phyloP scores from a whole-genome alignment of 92 coral and sea anemone species.

The Porites lobata region DNA sequence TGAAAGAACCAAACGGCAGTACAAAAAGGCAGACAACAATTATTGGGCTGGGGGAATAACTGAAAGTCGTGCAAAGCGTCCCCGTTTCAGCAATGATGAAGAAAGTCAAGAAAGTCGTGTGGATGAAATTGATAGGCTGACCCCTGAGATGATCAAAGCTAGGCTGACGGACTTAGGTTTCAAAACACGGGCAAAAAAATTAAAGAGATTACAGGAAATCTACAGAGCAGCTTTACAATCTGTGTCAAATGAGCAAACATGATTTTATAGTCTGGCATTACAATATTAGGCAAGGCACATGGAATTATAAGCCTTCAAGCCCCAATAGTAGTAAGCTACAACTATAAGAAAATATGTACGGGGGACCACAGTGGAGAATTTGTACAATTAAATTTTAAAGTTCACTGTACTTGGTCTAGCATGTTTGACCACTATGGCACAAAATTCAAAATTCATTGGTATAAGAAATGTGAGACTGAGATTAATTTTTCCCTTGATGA shows the following conservation, averaged over 20 bases:
- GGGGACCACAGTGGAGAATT: no score
- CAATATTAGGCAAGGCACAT: no score
- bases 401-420: no score
- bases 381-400: no score
- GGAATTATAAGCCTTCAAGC: no score
- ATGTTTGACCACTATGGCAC: no score
- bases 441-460: no score
- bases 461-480: no score
- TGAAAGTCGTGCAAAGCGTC: slow-evolving; percentile 49
- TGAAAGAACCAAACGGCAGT: slow-evolving; percentile 57
- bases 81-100: slow-evolving; percentile 21
- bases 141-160: slow-evolving; percentile 30
- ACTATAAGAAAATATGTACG: no score
- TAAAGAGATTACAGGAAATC: slow-evolving; percentile 46
- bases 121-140: slow-evolving; percentile 16
- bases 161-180: slow-evolving; percentile 50
- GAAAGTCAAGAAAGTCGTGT: background rate
- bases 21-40: slow-evolving; percentile 38
- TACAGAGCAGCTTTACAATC: slow-evolving; percentile 34
- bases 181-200: slow-evolving; percentile 53
- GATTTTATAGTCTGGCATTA: background rate
- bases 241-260: background rate
- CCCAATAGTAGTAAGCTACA: no score
- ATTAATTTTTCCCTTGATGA: no score
- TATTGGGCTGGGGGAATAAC: slow-evolving; percentile 52